These are phyloP conservation scores for Belgica antarctica DNA, from an alignment of 2,888 invertebrate species.

Conservation along the genomic window DNA sequence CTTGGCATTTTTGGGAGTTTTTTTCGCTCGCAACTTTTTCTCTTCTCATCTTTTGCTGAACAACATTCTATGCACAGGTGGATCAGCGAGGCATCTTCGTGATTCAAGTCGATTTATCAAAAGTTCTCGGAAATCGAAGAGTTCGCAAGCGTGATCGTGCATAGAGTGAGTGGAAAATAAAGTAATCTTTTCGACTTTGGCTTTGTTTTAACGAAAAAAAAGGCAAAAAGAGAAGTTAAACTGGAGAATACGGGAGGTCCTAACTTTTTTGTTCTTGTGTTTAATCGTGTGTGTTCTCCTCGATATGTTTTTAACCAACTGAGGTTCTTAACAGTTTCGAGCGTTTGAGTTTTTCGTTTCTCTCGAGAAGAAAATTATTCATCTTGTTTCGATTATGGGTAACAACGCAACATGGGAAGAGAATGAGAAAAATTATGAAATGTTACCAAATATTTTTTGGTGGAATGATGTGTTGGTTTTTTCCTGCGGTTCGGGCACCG, in stretches of 20 bases:
- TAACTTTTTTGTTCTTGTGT: slow-evolving; percentile 40
- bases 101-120: not conserved
- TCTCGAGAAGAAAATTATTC: slow-evolving; percentile 18
- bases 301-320: slow-evolving; percentile 35
- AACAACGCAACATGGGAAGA: slow-evolving; percentile 21
- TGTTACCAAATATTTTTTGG: slow-evolving; percentile 3
- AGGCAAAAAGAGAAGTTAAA: slow-evolving; percentile 25
- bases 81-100: not conserved
- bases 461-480: slow-evolving; percentile 16
- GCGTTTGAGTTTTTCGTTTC: slow-evolving; percentile 24
- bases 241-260: slow-evolving; percentile 31
- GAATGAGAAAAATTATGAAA: slow-evolving; percentile 8
- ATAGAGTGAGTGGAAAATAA: slow-evolving; percentile 25
- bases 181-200: slow-evolving; percentile 36
- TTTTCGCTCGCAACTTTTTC: not conserved
- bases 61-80: not conserved
- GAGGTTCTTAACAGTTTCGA: slow-evolving; percentile 38
- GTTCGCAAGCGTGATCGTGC: not conserved
- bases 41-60: not conserved
- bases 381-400: slow-evolving; percentile 28
- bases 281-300: slow-evolving; percentile 41
- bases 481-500: slow-evolving; percentile 13
- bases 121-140: not conserved
- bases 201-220: slow-evolving; percentile 40
- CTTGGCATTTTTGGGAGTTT: too few relatives aligned